phyloP scores from a whole-genome alignment of 2,888 invertebrate genomes.

The Epirrhoe tristata region DNA sequence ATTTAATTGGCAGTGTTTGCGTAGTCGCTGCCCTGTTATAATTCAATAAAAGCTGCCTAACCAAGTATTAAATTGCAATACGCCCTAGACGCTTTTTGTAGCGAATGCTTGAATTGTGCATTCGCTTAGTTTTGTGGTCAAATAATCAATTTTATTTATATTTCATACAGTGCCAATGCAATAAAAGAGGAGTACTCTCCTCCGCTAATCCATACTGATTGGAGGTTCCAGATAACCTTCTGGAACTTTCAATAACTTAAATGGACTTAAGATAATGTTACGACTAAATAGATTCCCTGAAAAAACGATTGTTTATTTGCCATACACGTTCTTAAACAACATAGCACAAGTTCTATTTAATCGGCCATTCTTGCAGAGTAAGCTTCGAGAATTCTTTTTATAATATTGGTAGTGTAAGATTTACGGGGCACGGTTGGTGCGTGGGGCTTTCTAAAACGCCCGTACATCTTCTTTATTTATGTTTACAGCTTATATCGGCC shows the following conservation, averaged over 20 bases:
- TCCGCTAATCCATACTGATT: no score
- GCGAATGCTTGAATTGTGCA: neutral
- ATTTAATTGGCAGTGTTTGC: conserved; percentile 24
- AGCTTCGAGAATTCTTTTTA: conserved; percentile 54
- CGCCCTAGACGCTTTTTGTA: conserved; percentile 47
- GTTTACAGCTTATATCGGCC: conserved; percentile 80
- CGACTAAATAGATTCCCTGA: neutral
- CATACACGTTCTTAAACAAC: neutral
- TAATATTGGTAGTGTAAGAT: conserved; percentile 74
- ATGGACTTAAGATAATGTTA: no score
- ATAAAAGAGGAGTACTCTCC: no score
- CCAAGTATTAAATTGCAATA: conserved; percentile 33
- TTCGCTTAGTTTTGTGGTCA: neutral
- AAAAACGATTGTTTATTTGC: neutral
- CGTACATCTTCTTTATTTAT: conserved; percentile 83
- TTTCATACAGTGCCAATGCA: no score
- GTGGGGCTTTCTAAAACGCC: conserved; percentile 80
- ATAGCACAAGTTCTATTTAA: conserved; percentile 5
- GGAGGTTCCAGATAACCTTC: no score
- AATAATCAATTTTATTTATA: no score
- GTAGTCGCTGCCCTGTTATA: conserved; percentile 14
- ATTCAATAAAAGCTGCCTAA: conserved; percentile 21
- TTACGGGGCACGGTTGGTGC: conserved; percentile 73
- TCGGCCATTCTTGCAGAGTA: conserved; percentile 13
- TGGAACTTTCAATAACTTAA: no score